Percentiles rank a stretch among this genome's conserved stretches.
Evolutionary conservation across 2,113 vertebrate genomes (phyloP).

Genomic region (Varanus komodoensis): DNA sequence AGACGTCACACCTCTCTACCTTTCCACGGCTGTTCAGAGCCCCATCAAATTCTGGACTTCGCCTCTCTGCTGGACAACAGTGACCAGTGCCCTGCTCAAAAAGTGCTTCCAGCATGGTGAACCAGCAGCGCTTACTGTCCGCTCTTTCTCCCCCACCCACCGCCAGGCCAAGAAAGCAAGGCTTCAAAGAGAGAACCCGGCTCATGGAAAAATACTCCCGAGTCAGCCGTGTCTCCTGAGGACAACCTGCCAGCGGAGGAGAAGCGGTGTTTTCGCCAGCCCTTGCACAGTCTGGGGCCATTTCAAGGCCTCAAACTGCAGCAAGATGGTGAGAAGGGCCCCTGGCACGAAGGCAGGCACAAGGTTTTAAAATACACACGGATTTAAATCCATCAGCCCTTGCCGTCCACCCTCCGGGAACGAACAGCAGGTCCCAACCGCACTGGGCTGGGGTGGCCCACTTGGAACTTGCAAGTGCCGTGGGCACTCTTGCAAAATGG

Average conservation of each 20-base stretch:
- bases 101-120: background rate
- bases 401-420: background rate
- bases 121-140: background rate
- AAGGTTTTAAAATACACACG: no score
- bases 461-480: no score
- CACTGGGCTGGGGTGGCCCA: no score
- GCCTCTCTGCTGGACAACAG: background rate
- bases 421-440: background rate
- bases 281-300: background rate
- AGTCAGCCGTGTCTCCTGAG: background rate
- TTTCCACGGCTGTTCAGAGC: background rate
- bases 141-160: background rate
- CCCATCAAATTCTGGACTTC: background rate
- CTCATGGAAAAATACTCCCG: constrained; percentile 15
- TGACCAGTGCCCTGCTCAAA: background rate
- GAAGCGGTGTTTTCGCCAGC: background rate
- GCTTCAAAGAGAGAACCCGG: background rate
- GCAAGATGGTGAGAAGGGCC: background rate
- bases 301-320: background rate
- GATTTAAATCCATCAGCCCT: background rate
- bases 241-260: background rate
- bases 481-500: no score
- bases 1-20: background rate
- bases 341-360: no score
- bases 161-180: background rate